Evolutionary conservation across 2,888 invertebrate genomes (phyloP), one percentile per base, ranked within the genome.

Genomic region (Electrophaes corylata): DNA sequence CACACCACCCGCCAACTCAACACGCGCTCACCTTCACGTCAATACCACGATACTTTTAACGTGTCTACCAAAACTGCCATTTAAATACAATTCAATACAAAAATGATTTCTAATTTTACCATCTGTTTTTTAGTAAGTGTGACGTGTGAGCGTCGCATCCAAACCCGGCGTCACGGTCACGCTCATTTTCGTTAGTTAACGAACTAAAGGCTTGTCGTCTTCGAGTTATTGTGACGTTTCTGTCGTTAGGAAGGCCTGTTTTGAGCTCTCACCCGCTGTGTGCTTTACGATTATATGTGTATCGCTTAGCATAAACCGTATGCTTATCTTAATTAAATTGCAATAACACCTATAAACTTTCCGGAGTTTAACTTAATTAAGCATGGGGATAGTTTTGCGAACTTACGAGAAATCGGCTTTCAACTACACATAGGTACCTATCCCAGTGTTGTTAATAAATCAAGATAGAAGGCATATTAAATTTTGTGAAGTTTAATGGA

Each of bases 161-260:
- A 52, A 62, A 67, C 69, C 60, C 66, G 65, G 68, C 71, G 69
- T 70, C 71, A 68, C 72, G 73, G 84, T 81, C 82, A 85, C 81
- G 84, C 82, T 81, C 73, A 84, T 87, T 81, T 84, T 84, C 83
- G 78, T 81, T 81, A 78, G 76, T 74, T 83, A 86, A 83, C 71
- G 73, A 85, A 81, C 75, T 76, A 73, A 72, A 70, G 47, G 53
- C 60, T 55, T 57, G 69, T 72, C 64, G 62, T 64, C 67, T 54
- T 62, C 50, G 63, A 66, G 57, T 69, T 65, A 67, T 64, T 69
- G 67, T 69, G 57, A 73, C 66, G 66, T 67, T 70, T 59, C 50
- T 54, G 62, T 64, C 62, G 57, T 62, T 71, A 60, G 62, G 52
- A 61, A 60, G 61, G 58, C 41, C 52, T 61, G 58, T 39, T 55